Percentiles rank a stretch among this genome's conserved stretches.
Conservation (phyloP, 2,113 vertebrate genomes). For the Bos javanicus region DNA sequence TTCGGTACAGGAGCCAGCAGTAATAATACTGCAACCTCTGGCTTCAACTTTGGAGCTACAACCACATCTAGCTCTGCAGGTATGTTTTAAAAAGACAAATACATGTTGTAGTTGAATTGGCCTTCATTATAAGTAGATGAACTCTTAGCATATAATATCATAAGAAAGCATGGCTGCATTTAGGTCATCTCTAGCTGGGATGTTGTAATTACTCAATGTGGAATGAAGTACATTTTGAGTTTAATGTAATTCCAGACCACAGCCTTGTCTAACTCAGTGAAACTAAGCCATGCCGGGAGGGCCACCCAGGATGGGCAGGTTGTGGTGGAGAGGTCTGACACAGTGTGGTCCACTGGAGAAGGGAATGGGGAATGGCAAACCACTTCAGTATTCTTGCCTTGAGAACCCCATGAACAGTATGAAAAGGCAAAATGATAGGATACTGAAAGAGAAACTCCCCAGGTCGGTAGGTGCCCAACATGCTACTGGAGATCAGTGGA, state of each 20-base stretch:
- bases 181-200: not conserved
- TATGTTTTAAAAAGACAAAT: slow-evolving; percentile 59
- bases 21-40: slow-evolving; percentile 77
- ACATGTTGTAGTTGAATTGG: not conserved
- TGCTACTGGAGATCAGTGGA: too few relatives aligned
- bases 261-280: too few relatives aligned
- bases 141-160: not conserved
- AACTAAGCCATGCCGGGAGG: too few relatives aligned
- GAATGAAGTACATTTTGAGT: not conserved
- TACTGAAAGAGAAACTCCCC: too few relatives aligned
- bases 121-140: not conserved
- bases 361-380: too few relatives aligned
- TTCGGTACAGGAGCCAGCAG: slow-evolving; percentile 82
- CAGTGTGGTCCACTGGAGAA: too few relatives aligned
- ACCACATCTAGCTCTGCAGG: slow-evolving; percentile 87
- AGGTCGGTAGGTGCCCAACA: accelerated
- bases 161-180: not conserved
- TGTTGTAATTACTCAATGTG: not conserved
- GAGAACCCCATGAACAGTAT: too few relatives aligned
- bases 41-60: slow-evolving; percentile 88
- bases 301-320: too few relatives aligned
- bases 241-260: not conserved
- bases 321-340: too few relatives aligned
- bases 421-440: too few relatives aligned
- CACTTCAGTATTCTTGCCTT: too few relatives aligned